A percentile compares a stretch with the other conserved stretches of the same genome.
Conservation (phyloP, 1,140 invertebrate species). For the Drosophila fuyamai region DNA sequence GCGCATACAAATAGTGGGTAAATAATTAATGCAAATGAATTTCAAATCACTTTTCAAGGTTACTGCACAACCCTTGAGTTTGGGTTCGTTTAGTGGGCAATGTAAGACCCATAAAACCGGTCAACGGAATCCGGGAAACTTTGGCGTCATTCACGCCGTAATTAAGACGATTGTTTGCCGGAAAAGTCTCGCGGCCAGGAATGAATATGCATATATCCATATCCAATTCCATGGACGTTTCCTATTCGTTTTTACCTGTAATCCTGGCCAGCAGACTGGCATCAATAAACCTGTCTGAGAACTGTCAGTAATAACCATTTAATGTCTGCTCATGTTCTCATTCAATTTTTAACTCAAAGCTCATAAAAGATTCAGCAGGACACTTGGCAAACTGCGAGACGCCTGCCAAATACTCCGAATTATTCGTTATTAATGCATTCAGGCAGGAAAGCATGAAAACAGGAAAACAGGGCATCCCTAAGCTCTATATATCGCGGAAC, state of each 20-base stretch:
- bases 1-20: slow-evolving; percentile 64
- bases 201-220: slow-evolving; percentile 9
- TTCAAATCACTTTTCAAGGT: slow-evolving; percentile 78
- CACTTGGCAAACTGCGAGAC: slow-evolving; percentile 37
- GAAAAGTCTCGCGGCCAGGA: slow-evolving; percentile 22
- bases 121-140: slow-evolving; percentile 7
- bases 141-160: slow-evolving; percentile 52
- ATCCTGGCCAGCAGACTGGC: slow-evolving; percentile 26
- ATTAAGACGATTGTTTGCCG: slow-evolving; percentile 65
- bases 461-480: slow-evolving; percentile 17
- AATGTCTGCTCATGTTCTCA: slow-evolving; percentile 53
- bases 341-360: slow-evolving; percentile 53
- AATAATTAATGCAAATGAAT: slow-evolving; percentile 80
- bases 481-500: slow-evolving; percentile 7
- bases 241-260: slow-evolving; percentile 3
- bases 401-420: slow-evolving; percentile 48
- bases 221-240: slow-evolving; percentile 22
- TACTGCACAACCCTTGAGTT: slow-evolving; percentile 22
- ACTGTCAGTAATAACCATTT: slow-evolving; percentile 57
- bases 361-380: slow-evolving; percentile 47
- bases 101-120: slow-evolving; percentile 26
- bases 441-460: not conserved
- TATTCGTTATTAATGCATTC: slow-evolving; percentile 50
- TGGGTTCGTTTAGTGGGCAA: slow-evolving; percentile 4
- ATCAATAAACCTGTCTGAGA: slow-evolving; percentile 73